Base-by-base conservation (phyloP, 1,140 invertebrate species). In the Euglossa dilemma region DNA sequence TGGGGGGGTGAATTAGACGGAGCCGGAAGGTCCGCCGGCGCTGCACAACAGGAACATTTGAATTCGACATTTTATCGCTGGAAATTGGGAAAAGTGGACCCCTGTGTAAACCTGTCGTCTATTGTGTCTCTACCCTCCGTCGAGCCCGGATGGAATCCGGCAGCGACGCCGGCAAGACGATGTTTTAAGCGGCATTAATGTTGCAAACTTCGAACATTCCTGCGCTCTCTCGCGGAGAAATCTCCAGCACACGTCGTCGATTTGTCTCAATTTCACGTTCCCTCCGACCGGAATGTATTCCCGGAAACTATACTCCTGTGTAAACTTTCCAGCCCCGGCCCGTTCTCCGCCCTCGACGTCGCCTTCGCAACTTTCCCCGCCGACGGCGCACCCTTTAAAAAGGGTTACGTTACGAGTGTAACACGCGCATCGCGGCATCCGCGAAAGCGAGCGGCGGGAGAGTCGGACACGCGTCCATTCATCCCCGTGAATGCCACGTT, bases 401-500 rank as follows among this genome's bases (percentile, higher is more conserved):
- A 70, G 43, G 52, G 54, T 79, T 71, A 52, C n/a, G 36, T 66
- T 56, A 50, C 61, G 43, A n/a, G 74, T 28, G 43, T 63, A 36
- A 52, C 25, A 50, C 52, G 61, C 36, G 25, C 69, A 50, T 47
- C 61, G 63, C 20, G 52, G 70, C 43, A 11, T 64, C 61, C 76
- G 57, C 61, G 71, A n/a, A 82, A 76, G 69, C 71, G 25, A 56
- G 61, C 20, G 56, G 50, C 20, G 64, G 54, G 59, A 54, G 83
- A 82, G 83, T 90, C 76, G 80, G 85, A 91, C 87, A 73, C 66
- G 67, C 81, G 83, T 75, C 84, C 87, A 88, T 90, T 91, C 88
- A 88, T 90, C 75, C 87, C 77, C 57, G 73, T 89, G 87, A 90
- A 89, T 86, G 82, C 84, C 82, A 82, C 73, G 88, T 91, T 91